Evolutionary conservation across 2,113 vertebrate species (phyloP).

Genomic region (Montifringilla adamsi): DNA sequence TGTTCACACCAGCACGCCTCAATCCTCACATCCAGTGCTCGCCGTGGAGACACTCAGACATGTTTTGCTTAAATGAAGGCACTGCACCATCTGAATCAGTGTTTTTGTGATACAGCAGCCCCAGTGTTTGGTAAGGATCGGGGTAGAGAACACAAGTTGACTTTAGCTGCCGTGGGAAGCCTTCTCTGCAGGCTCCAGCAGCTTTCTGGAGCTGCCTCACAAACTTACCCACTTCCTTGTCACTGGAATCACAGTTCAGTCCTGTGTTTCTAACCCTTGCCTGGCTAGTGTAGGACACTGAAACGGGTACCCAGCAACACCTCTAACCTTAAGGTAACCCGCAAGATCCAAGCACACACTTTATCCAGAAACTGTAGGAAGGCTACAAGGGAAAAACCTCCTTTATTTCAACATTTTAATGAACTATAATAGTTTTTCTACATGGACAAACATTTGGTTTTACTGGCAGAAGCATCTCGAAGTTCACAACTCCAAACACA

Average conservation of each 20-base stretch:
- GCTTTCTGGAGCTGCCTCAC: neutral
- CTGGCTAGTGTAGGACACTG: neutral
- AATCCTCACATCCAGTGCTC: slow-evolving; percentile 3
- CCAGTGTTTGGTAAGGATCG: neutral
- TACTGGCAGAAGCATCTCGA: neutral
- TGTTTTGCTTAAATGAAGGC: neutral
- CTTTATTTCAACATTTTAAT: slow-evolving; percentile 7
- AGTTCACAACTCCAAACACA: neutral
- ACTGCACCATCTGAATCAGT: neutral
- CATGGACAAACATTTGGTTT: neutral
- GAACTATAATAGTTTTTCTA: neutral
- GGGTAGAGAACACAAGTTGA: neutral
- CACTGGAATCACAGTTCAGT: neutral
- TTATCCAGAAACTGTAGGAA: neutral
- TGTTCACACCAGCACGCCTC: neutral
- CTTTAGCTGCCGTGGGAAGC: neutral
- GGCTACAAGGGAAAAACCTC: neutral
- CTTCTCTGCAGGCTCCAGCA: neutral
- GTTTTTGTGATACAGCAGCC: neutral
- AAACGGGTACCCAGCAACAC: neutral
- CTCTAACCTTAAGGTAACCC: neutral
- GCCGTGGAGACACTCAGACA: neutral
- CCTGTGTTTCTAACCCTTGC: neutral
- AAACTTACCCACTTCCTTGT: neutral
- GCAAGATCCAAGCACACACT: neutral